Base-by-base conservation (phyloP, 2,888 invertebrate genomes). In the Agriopis leucophaearia region DNA sequence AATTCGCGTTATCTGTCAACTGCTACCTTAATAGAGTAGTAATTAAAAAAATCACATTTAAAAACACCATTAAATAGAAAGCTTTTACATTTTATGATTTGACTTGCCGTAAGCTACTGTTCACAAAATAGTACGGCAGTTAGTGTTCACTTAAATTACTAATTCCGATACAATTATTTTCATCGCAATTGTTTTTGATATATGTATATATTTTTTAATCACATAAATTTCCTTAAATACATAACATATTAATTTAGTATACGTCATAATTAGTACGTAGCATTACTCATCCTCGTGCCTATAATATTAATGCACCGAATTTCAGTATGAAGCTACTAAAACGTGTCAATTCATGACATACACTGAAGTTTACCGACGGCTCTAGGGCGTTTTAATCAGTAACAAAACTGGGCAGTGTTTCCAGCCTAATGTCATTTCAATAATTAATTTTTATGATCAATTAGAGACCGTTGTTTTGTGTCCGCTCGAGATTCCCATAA, bases 381-480 rank as follows among this genome's bases (percentile, higher is more conserved):
- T 47, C 5, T 8, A n/a, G 16, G 1, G 10, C 10, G 47, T 47
- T 18, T 27, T 9, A 1, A 36, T 35, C 6, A 59, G 57, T 63
- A 27, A 58, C 15, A 44, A 48, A 48, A 58, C 12, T 15, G 18
- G 9, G 6, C 54, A 40, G 16, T 35, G 40, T 36, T 15, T 10
- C 2, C 10, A 6, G n/a, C 10, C n/a, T 27, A 54, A 63, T 69
- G 68, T 73, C 64, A 64, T 66, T 77, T 77, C 74, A 81, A 81
- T 81, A 81, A 81, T 80, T 78, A 55, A 75, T 74, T 66, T 79
- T 77, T 70, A 77, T 75, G 71, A 70, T 77, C 74, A 76, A 78
- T 78, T 78, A 78, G 73, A 70, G 15, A 47, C 61, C 63, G 73
- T 74, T 75, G 74, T 78, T 75, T 74, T 74, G 73, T 74, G 66